Evolutionary conservation across 2,888 invertebrate genomes (phyloP), one percentile per base, ranked within the genome.

Genomic region (Cybosia mesomella): DNA sequence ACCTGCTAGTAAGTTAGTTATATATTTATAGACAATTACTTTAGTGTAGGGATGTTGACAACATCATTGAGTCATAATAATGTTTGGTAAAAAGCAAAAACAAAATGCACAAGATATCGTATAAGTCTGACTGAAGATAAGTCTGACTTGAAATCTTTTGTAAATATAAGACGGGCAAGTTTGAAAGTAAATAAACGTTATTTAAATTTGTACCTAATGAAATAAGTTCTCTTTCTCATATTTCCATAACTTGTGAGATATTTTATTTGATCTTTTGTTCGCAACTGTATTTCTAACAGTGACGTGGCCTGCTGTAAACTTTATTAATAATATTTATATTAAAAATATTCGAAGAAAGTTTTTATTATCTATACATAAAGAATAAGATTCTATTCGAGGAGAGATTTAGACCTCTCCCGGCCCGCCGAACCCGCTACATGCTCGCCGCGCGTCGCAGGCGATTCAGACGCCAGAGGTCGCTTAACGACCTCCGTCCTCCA

Each of bases 261-360:
- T 21, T 60, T 28, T 32, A n/a, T 61, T 53, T 49, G 1, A 61
- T 49, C 28, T n/a, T 28, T 61, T 49, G 13, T 11, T 61, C 32
- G 28, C n/a, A n/a, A 61, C 28, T 61, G 43, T 49, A 61, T 2
- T 28, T 49, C n/a, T 28, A 11, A 8, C 28, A 13, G 49, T n/a
- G 8, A 49, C 28, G n/a, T 36, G 8, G 22, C 59, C 36, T 32
- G 61, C 49, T 49, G 2, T 32, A 28, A 49, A 61, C 61, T 62
- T 62, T 62, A 53, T 53, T 62, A 49, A 62, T 62, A 49, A 32
- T 49, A 24, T 49, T 62, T 62, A 49, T 62, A 32, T 62, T 28
- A 62, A 53, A 62, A 13, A 32, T 28, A 49, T 28, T 53, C n/a
- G 49, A 15, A 18, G 18, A 61, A n/a, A 21, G 13, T 32, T 53